Conservation (phyloP, 2,797 vertebrate genomes). For the Mus caroli region DNA sequence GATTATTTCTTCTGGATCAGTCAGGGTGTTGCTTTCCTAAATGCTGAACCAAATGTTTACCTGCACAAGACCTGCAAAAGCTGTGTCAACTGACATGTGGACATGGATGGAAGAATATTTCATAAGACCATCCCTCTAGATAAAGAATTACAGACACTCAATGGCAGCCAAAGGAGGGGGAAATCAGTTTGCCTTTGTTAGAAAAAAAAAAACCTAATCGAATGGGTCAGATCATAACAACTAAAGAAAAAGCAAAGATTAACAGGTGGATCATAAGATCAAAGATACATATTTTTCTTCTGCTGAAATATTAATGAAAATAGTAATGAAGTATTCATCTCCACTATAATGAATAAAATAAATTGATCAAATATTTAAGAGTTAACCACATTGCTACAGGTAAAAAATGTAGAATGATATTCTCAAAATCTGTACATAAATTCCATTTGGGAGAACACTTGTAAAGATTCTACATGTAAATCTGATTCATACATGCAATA, state of each 20-base stretch:
- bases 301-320: conserved; percentile 39
- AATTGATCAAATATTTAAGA: neutral
- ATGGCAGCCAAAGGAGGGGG: neutral
- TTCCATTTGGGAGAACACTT: neutral
- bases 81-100: neutral
- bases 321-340: conserved; percentile 6
- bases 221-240: neutral
- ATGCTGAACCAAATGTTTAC: neutral
- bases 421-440: neutral
- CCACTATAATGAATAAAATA: neutral
- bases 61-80: neutral
- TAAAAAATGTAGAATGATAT: neutral
- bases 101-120: neutral
- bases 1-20: neutral
- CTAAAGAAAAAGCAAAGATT: neutral
- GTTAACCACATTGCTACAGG: neutral
- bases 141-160: neutral
- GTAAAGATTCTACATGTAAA: neutral
- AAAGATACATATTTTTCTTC: neutral
- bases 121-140: neutral
- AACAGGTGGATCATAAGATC: neutral
- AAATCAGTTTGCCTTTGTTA: neutral
- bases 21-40: neutral
- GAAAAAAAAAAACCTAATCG: neutral
- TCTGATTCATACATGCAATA: neutral